Evolutionary conservation across 2,797 vertebrate species (phyloP).

Genomic region (Huso huso): DNA sequence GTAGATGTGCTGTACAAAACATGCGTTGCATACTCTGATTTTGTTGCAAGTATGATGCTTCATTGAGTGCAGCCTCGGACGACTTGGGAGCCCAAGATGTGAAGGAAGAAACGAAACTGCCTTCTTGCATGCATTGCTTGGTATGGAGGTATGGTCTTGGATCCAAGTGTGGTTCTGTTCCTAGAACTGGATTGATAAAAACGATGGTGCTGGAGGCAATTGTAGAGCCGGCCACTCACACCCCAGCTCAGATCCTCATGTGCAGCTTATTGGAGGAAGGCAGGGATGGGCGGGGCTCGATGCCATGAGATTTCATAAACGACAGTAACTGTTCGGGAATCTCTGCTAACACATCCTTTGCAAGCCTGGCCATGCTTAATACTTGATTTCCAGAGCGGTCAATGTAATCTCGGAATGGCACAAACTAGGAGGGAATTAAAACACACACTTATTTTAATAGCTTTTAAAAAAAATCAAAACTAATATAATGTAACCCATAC

Average conservation of each 20-base stretch:
- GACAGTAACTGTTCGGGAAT: constrained; percentile 87
- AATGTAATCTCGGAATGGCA: constrained; percentile 93
- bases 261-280: constrained; percentile 39
- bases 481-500: too few species aligned
- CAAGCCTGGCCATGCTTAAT: constrained; percentile 88
- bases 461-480: too few species aligned
- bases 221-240: too few species aligned
- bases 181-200: too few species aligned
- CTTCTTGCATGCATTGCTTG: neutral
- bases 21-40: neutral
- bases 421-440: constrained; percentile 65
- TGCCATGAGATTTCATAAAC: constrained; percentile 78
- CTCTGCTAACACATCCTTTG: constrained; percentile 83
- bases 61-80: neutral
- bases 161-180: neutral
- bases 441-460: neutral
- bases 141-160: neutral
- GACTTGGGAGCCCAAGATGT: neutral
- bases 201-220: too few species aligned
- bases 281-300: constrained; percentile 65
- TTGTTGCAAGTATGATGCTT: neutral
- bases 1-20: constrained; percentile 1
- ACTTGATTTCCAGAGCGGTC: constrained; percentile 92
- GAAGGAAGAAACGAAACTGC: neutral
- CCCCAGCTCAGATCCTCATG: too few species aligned